Conservation (phyloP, 2,888 invertebrate species). For the Doris montereyensis region DNA sequence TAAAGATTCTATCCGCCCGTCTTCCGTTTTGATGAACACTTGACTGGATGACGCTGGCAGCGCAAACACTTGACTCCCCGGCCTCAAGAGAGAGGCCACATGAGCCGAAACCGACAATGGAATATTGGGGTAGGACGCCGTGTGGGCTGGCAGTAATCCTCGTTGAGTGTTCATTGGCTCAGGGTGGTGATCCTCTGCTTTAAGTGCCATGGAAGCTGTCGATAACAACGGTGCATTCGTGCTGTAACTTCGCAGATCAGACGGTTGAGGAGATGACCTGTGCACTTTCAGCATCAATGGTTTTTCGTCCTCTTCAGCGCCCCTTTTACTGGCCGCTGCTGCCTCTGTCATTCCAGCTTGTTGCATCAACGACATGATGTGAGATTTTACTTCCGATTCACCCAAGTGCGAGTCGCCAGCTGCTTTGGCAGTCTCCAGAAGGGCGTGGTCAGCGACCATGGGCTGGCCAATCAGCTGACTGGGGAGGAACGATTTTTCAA, state of each 20-base stretch:
- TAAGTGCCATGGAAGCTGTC: background rate
- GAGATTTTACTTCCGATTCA: slow-evolving; percentile 36
- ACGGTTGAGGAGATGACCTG: slow-evolving; percentile 10
- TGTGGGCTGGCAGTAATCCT: too few relatives aligned
- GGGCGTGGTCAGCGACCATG: slow-evolving; percentile 51
- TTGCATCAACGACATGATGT: slow-evolving; percentile 32
- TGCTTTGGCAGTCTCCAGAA: slow-evolving; percentile 30
- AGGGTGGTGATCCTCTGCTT: too few relatives aligned
- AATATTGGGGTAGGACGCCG: background rate
- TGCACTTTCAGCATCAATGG: slow-evolving; percentile 49
- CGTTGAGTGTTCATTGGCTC: too few relatives aligned
- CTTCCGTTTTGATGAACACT: slow-evolving; percentile 49
- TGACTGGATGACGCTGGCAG: slow-evolving; percentile 33
- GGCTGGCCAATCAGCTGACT: slow-evolving; percentile 52
- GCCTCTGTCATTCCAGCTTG: slow-evolving; percentile 31
- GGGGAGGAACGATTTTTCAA: slow-evolving; percentile 55
- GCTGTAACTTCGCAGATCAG: background rate
- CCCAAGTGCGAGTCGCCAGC: slow-evolving; percentile 7
- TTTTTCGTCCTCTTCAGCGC: slow-evolving; percentile 34
- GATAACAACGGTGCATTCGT: background rate
- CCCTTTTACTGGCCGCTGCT: slow-evolving; percentile 1
- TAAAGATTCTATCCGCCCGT: slow-evolving; percentile 45
- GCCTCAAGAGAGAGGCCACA: background rate
- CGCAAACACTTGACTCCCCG: slow-evolving; percentile 31
- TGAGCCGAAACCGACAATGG: background rate